Evolutionary conservation across 30 jellyfish, hydroid and myxozoan genomes (phyloP), one percentile per base, ranked within the genome.

Genomic region (Chironex yamaguchii): DNA sequence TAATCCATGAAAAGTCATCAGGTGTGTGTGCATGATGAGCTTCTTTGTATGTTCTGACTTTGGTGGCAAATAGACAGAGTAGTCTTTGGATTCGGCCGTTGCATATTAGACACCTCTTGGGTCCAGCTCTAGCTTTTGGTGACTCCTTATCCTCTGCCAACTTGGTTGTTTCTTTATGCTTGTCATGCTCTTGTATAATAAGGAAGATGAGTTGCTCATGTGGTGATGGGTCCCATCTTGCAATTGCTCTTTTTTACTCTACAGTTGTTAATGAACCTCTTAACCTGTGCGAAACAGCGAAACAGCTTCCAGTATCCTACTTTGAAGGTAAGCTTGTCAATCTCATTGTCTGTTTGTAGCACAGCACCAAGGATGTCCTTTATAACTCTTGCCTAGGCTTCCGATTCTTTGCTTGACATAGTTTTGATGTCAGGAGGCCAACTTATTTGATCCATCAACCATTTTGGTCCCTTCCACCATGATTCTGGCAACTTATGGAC

Each of bases 31-130:
- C 79, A 79, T 21, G 80, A 58, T 75, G 35, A 36, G 67, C 70
- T 86, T 29, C 89, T 74, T 27, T 50, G 53, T 33, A 29, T 27
- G 31, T 67, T 20, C 27, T 75, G 35, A 14, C n/a, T n/a, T n/a
- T n/a, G 91, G n/a, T 67, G 92, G 92, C 3, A 87, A 29, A 49
- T 76, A 75, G 0, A 77, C 31, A 9, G 96, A 92, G 52, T 78
- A 88, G 50, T 0, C 97, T 85, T 79, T 80, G 85, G 24, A 89
- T 23, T 70, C 97, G 24, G 1, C 86, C 94, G 68, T 6, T 54
- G 68, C 90, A 79, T 20, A 24, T 69, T 27, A 53, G 36, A 79
- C 62, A 22, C 81, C 70, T 48, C 52, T 13, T 25, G 14, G 49
- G 42, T 84, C 52, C 79, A 67, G 49, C 33, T 68, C 73, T 1